Conservation (phyloP, 2,797 vertebrate genomes). For the Pangasius larnaudii region DNA sequence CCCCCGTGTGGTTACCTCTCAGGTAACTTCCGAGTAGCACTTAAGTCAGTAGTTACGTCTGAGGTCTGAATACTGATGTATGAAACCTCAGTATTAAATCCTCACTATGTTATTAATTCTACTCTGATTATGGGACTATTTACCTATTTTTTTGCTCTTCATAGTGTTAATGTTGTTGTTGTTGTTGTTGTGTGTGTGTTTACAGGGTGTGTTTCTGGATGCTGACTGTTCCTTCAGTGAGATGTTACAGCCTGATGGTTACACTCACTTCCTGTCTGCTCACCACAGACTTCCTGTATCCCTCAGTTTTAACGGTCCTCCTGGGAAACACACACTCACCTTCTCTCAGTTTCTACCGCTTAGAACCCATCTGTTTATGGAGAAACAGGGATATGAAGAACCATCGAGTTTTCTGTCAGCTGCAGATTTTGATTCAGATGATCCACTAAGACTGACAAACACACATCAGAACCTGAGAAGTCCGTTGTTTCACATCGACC, state of each 20-base stretch:
- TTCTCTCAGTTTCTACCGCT: slow-evolving; percentile 31
- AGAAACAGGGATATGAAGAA: not conserved
- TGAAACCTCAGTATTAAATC: not conserved
- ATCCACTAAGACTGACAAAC: slow-evolving; percentile 7
- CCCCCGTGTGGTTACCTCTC: not conserved
- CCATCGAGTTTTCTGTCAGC: not conserved
- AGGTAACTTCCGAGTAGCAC: not conserved
- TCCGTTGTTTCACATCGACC: slow-evolving; percentile 20
- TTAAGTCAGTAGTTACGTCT: not conserved
- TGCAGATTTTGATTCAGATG: slow-evolving; percentile 20
- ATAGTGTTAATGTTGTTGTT: not conserved
- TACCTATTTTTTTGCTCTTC: not conserved
- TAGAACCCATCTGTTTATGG: not conserved
- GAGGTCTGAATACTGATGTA: not conserved
- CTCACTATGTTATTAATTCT: not conserved
- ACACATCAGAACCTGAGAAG: slow-evolving; percentile 17
- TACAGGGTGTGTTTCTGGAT: slow-evolving; percentile 31
- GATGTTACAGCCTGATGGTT: slow-evolving; percentile 32
- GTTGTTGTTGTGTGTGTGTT: slow-evolving; percentile 8
- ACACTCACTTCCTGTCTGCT: slow-evolving; percentile 40
- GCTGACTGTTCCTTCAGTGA: slow-evolving; percentile 43
- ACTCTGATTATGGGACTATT: not conserved
- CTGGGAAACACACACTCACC: not conserved
- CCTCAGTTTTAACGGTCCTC: not conserved
- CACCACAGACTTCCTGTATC: slow-evolving; percentile 33